Percentiles rank a stretch among this genome's conserved stretches.
These are phyloP conservation scores for Drosophila tristis DNA, from an alignment of 1,140 invertebrate genomes.

Conservation along the genomic window DNA sequence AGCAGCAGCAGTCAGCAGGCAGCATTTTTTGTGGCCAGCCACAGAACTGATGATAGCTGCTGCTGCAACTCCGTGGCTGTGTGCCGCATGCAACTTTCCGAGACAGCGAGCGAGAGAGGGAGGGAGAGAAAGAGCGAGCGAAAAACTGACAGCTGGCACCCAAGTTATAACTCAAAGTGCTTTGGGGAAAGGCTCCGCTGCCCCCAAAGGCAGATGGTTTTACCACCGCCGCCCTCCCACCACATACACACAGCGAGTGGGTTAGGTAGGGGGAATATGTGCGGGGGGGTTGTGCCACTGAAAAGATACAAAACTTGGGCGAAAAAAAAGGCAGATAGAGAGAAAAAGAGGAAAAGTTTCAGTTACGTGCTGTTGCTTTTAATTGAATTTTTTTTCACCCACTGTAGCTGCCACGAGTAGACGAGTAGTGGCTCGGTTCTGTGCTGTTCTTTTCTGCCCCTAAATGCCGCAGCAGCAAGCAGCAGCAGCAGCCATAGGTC, in stretches of 20 bases:
- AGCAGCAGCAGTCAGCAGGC: background rate
- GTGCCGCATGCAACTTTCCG: slow-evolving; percentile 2
- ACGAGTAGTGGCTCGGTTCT: no score
- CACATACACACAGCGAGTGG: slow-evolving; percentile 16
- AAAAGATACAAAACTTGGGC: slow-evolving; percentile 75
- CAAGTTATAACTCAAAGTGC: slow-evolving; percentile 69
- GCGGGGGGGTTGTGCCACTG: background rate
- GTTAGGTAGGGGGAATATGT: slow-evolving; percentile 9
- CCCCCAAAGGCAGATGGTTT: slow-evolving; percentile 50
- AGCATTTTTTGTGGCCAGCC: slow-evolving; percentile 24
- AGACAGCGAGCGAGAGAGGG: background rate
- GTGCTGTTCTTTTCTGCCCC: slow-evolving; percentile 14
- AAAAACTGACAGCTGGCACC: slow-evolving; percentile 74
- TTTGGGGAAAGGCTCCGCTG: slow-evolving; percentile 31
- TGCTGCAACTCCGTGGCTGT: slow-evolving; percentile 36
- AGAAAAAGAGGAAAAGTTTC: slow-evolving; percentile 73
- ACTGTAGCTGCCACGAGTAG: slow-evolving; percentile 29
- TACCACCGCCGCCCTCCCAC: background rate
- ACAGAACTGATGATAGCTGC: slow-evolving; percentile 38
- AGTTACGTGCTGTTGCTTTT: slow-evolving; percentile 83
- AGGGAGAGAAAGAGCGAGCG: slow-evolving; percentile 5
- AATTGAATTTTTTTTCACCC: slow-evolving; percentile 76
- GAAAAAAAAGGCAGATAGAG: slow-evolving; percentile 26
- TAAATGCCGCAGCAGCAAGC: slow-evolving; percentile 55
- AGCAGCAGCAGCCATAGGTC: slow-evolving; percentile 61